Base-by-base conservation (phyloP, 2,797 vertebrate species). In the Cossypha caffra region DNA sequence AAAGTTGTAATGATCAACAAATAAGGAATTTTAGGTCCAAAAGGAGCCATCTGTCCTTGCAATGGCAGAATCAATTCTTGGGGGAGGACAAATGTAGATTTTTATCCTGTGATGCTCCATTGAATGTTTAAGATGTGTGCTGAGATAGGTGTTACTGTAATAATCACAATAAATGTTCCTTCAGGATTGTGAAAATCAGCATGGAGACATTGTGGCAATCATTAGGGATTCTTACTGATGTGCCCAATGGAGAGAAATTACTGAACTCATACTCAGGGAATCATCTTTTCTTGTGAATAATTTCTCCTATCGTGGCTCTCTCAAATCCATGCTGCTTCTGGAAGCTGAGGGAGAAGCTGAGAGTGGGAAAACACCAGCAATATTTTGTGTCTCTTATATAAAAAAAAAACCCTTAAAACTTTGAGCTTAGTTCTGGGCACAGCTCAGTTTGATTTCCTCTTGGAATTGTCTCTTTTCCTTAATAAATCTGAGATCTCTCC, bases 101-200 rank as follows among this genome's bases (percentile, higher is more conserved):
- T 96, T 88, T 88, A 89, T 58, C 58, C 69, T 58, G 58, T 68
- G 72, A 93, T 78, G 78, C 78, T 58, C 78, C 89, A 93, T 93
- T 88, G 94, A 92, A 88, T 55, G 58, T 50, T 83, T 86, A 92
- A 90, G 89, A 92, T 89, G 50, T 86, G 59, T 93, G 75, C 47
- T 80, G 69, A 91, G 92, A 87, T 87, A 86, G 64, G 81, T 95
- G 45, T 86, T 86, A 69, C 86, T 90, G 14, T 55, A 95, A 94
- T 90, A 96, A 86, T 42, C 37, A 38, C 47, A 95, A 94, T 47
- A 88, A 90, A 90, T 90, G 73, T 75, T 93, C 87, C 76, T 90
- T 86, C 73, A 59, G 51, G 59, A 66, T 78, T 84, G 26, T 88
- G 79, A 62, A 93, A 91, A 86, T 59, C 87, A 84, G 91, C 75